These are phyloP conservation scores for Rhopilema esculentum DNA, from an alignment of 30 jellyfish, hydroid and myxozoan species.

Conservation along the genomic window DNA sequence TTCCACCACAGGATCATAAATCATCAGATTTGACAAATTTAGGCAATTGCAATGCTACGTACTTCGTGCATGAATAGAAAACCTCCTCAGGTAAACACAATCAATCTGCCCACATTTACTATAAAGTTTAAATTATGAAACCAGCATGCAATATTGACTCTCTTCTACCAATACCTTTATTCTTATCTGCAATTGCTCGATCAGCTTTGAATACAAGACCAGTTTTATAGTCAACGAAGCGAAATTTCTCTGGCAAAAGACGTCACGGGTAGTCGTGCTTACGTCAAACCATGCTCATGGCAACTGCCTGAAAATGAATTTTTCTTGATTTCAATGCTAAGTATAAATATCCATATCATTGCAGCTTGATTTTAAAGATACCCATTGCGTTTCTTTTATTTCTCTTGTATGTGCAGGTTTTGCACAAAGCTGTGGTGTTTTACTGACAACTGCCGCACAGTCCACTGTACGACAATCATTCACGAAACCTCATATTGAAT, in stretches of 20 bases:
- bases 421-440: not conserved
- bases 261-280: not conserved
- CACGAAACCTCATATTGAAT: not conserved
- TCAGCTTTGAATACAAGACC: not conserved
- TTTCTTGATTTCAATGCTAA: not conserved
- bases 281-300: not conserved
- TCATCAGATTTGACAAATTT: not conserved
- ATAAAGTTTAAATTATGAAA: not conserved
- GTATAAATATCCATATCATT: not conserved
- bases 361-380: not conserved
- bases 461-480: not conserved
- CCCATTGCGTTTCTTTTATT: not conserved
- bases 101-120: not conserved
- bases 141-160: not conserved
- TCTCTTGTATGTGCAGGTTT: not conserved
- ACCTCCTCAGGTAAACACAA: not conserved
- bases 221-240: not conserved
- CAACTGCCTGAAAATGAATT: not conserved
- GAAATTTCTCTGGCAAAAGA: not conserved
- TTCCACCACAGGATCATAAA: not conserved
- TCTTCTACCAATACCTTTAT: not conserved
- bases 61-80: not conserved
- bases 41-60: not conserved
- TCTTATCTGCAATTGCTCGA: not conserved
- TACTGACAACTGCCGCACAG: not conserved